Base-by-base conservation (phyloP, 2,113 vertebrate genomes). In the Psittacula cyanocephala region DNA sequence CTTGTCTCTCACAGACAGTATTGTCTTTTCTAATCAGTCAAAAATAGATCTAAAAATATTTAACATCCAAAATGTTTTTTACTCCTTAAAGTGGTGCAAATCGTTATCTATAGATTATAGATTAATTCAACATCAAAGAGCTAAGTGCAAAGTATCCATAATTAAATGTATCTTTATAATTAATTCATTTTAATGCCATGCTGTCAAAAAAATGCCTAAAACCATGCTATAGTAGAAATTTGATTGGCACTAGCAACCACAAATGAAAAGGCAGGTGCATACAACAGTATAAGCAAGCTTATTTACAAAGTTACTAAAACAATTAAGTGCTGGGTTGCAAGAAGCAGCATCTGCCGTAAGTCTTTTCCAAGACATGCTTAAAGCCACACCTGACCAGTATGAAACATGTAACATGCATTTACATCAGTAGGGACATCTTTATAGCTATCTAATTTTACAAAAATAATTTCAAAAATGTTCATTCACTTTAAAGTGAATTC, bases 1-100 rank as follows among this genome's bases (percentile, higher is more conserved):
- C 97, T 97, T 97, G 80, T 93, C 92, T 97, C 88, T 71, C 85
- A 95, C 63, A 95, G 88, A 92, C 74, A 90, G 59, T 69, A 82
- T 10, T 81, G 76, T 95, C 68, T 86, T 83, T 69, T 82, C 81
- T 65, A 59, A 86, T 81, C 72, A 79, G 35, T 67, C 88, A 92
- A 94, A 92, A 89, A 93, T 81, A 94, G 64, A 87, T 85, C 71
- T 71, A 94, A 84, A 95, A 91, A 88, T 88, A 96, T 57, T 94
- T 81, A 94, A 77, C 60, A 92, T 91, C 80, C 3, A 0, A 95
- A 96, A 94, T 69, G 41, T 20, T 88, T 92, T 91, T 84, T 78
- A 94, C 19, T 88, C 80, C 62, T 83, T 91, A 47, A 91, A 94
- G 60, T 55, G 68, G 67, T 69, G 83, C 69, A 96, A 91, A 91